Percentiles rank a stretch among this genome's conserved stretches.
Evolutionary conservation across 2,113 vertebrate genomes (phyloP).

Genomic region (Myiagra hebetior): DNA sequence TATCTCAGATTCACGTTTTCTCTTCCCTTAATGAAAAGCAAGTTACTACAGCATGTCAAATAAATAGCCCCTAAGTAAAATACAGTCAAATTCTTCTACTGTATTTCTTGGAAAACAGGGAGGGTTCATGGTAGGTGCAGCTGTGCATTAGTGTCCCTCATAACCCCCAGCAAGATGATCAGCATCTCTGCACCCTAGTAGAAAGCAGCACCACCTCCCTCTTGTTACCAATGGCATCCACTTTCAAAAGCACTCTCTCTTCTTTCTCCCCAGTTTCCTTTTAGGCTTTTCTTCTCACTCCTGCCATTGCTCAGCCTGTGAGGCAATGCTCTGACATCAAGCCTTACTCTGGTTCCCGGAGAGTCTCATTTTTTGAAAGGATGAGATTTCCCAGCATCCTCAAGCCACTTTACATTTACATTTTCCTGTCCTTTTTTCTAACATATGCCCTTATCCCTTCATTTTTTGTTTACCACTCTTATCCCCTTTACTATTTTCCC

Average conservation of each 20-base stretch:
- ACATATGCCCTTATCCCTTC: background rate
- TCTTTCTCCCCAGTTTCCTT: background rate
- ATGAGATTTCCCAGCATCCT: background rate
- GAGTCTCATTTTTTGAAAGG: background rate
- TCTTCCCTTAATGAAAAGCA: conserved; percentile 25
- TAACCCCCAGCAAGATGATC: background rate
- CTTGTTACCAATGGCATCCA: background rate
- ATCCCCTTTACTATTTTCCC: background rate
- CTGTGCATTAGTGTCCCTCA: background rate
- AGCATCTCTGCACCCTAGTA: rapidly evolving
- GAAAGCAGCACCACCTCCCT: background rate
- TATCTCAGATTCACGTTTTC: conserved; percentile 12
- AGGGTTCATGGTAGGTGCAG: background rate
- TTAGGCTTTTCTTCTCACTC: background rate
- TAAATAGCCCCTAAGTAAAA: background rate
- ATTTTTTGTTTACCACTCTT: background rate
- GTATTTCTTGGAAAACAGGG: background rate
- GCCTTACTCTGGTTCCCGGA: background rate
- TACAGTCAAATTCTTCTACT: background rate
- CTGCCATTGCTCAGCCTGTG: background rate
- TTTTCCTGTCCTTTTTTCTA: background rate
- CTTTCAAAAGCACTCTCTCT: background rate
- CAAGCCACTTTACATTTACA: background rate
- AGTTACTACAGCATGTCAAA: background rate
- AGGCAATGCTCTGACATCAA: background rate